A percentile compares a stretch with the other conserved stretches of the same genome.
These are phyloP conservation scores for Xyliphius kryptos DNA, from an alignment of 2,113 vertebrate genomes.

Conservation along the genomic window DNA sequence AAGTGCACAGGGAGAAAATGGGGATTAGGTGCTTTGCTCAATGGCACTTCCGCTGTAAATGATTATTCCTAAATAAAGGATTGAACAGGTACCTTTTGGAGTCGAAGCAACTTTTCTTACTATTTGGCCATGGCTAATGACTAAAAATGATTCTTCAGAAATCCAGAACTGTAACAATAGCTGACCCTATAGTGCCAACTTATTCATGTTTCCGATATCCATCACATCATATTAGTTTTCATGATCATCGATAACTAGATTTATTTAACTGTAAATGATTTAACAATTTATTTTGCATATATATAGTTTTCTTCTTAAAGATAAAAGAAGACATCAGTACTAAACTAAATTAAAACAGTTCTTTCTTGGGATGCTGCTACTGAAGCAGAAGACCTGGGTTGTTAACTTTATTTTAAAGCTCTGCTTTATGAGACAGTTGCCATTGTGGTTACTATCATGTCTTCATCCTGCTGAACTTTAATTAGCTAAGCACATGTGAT, in stretches of 20 bases:
- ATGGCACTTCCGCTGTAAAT: no score
- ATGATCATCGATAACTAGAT: neutral
- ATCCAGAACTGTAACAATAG: no score
- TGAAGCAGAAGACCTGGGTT: neutral
- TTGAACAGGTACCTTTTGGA: no score
- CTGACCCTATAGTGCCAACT: neutral
- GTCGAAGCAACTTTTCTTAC: no score
- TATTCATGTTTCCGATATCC: neutral
- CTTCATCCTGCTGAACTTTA: constrained; percentile 3
- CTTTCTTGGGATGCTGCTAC: neutral
- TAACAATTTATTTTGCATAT: neutral
- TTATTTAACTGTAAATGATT: neutral
- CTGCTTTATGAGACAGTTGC: neutral
- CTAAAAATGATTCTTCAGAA: no score
- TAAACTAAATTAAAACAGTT: neutral
- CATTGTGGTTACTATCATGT: neutral
- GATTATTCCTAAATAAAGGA: no score
- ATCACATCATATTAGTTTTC: neutral
- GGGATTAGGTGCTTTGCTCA: no score
- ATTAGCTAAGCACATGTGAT: constrained; percentile 4
- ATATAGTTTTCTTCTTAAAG: neutral
- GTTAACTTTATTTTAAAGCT: neutral
- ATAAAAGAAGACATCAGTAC: neutral
- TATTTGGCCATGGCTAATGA: no score
- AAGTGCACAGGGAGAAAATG: no score